Base-by-base conservation (phyloP, 1,140 invertebrate genomes). In the Pemphigus obesinymphae region DNA sequence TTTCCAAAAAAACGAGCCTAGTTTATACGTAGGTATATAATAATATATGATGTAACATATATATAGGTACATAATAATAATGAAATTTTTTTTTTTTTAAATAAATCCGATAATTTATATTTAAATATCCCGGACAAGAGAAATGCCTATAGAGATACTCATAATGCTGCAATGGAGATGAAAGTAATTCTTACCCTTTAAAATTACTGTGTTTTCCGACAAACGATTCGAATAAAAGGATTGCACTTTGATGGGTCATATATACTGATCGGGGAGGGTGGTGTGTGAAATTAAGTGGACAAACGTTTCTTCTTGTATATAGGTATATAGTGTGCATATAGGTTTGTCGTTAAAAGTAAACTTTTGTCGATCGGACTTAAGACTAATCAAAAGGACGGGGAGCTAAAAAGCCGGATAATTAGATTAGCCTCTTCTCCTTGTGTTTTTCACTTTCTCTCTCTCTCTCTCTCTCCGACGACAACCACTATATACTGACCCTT, bases 401-500 rank as follows among this genome's bases (percentile, higher is more conserved):
- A 55, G 2, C 37, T 58, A 80, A 80, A 61, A 80, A 80, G 76
- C 55, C 3, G 15, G 17, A 37, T 63, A 63, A 80, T 80, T 63
- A 63, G 26, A 80, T 80, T 80, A 80, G 76, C 37, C 76, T 43
- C 63, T 45, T 45, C 55, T 45, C 73, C 10, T 45, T n/a, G n/a
- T n/a, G n/a, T n/a, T n/a, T n/a, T n/a, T n/a, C n/a, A n/a, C n/a
- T n/a, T n/a, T n/a, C n/a, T n/a, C n/a, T n/a, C n/a, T n/a, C n/a
- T n/a, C n/a, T n/a, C n/a, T n/a, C n/a, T n/a, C n/a, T n/a, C n/a
- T n/a, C n/a, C n/a, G n/a, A n/a, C n/a, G n/a, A 40, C 37, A 40
- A 40, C 75, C 45, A 23, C 10, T 10, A 3, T 17, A 17, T 5
- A 23, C 26, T 45, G 43, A 72, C 68, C 31, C 50, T 7, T 3